These are phyloP conservation scores for human DNA, from an alignment of 2,113 vertebrate species.

Conservation along the genomic window DNA sequence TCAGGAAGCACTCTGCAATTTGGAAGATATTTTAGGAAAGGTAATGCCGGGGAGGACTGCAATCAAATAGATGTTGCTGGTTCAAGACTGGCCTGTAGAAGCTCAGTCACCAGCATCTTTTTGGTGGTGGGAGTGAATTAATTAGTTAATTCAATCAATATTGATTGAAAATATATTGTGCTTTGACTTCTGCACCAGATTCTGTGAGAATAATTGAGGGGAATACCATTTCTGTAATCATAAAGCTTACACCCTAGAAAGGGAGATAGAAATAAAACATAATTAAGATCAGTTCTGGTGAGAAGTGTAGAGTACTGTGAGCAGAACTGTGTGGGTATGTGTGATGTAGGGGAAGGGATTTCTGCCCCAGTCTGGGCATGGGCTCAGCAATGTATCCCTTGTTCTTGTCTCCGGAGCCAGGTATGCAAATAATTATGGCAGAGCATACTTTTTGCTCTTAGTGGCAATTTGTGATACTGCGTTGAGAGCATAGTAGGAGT, in stretches of 20 bases:
- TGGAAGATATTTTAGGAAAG: constrained; percentile 51
- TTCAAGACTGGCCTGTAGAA: background rate
- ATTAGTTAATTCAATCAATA: background rate
- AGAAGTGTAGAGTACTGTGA: background rate
- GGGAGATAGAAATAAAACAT: background rate
- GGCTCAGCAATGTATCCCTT: background rate
- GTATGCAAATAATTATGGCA: background rate
- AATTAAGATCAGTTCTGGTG: background rate
- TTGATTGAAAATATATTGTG: background rate
- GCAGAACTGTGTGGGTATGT: no score
- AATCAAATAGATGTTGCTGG: background rate
- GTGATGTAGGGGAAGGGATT: background rate
- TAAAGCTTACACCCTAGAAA: background rate
- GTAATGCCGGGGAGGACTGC: background rate
- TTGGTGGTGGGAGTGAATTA: background rate
- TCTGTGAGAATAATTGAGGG: background rate
- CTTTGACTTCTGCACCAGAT: background rate
- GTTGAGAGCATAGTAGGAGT: background rate
- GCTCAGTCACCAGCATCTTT: background rate
- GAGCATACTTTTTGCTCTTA: background rate
- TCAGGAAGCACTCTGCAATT: background rate
- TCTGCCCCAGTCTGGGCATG: background rate
- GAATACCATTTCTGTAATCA: background rate
- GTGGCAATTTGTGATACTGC: background rate
- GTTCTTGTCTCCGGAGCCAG: background rate